Percentiles rank a stretch among this genome's conserved stretches.
phyloP scores from a whole-genome alignment of 1,140 invertebrate genomes.

The Lithobius niger region DNA sequence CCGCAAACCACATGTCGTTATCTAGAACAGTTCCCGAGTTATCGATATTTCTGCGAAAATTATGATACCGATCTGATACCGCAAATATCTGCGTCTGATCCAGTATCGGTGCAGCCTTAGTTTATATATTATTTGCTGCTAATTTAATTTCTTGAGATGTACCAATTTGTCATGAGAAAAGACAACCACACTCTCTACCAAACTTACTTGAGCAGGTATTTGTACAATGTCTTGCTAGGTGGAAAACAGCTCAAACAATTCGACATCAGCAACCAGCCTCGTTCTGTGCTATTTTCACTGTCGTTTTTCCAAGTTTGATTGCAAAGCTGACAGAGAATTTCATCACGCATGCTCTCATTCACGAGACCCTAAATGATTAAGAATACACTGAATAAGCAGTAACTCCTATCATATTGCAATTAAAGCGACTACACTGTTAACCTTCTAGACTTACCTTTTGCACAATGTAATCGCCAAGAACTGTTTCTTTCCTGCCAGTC shows the following conservation, averaged over 20 bases:
- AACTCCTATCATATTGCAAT: no score
- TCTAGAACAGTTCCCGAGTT: no score
- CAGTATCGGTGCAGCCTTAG: no score
- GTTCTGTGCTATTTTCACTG: slow-evolving; percentile 51
- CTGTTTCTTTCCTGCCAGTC: slow-evolving; percentile 54
- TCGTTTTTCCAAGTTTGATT: slow-evolving; percentile 85
- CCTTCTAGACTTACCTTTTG: slow-evolving; percentile 51
- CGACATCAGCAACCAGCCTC: slow-evolving; percentile 77
- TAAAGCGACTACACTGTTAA: neutral
- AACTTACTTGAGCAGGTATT: slow-evolving; percentile 69
- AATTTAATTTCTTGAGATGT: no score
- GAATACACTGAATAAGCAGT: neutral
- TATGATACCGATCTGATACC: no score
- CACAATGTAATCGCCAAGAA: slow-evolving; percentile 85
- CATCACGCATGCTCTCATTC: slow-evolving; percentile 76
- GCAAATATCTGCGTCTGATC: no score
- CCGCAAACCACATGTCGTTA: no score
- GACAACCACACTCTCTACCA: no score
- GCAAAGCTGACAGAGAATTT: slow-evolving; percentile 84
- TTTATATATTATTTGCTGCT: no score
- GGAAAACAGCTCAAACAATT: slow-evolving; percentile 84
- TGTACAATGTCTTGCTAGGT: slow-evolving; percentile 65
- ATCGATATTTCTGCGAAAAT: no score
- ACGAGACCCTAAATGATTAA: slow-evolving; percentile 63
- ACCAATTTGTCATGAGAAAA: neutral